Conservation (phyloP, 1,140 invertebrate species). For the Mamestra configurata region DNA sequence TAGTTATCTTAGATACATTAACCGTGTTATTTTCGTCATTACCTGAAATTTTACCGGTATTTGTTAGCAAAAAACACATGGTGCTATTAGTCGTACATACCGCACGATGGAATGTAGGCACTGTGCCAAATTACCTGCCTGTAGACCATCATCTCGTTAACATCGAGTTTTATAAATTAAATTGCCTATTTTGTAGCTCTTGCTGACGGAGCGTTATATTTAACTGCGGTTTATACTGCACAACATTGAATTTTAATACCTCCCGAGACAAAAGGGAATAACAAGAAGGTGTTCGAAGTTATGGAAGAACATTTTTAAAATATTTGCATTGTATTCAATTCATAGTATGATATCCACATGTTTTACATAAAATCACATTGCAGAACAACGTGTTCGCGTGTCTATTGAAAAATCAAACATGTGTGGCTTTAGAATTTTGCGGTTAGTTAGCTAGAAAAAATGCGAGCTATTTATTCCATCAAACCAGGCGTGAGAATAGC, state of each 20-base stretch:
- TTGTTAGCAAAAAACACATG: conserved; percentile 69
- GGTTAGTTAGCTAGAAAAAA: conserved; percentile 71
- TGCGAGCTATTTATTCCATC: conserved; percentile 61
- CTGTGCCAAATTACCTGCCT: conserved; percentile 74
- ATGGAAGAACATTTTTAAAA: conserved; percentile 12
- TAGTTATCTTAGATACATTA: conserved; percentile 56
- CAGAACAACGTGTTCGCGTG: conserved; percentile 54
- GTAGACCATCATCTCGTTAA: conserved; percentile 62
- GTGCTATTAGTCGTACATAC: conserved; percentile 70
- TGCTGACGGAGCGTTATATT: conserved; percentile 22
- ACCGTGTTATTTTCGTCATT: conserved; percentile 68
- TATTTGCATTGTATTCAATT: conserved; percentile 44
- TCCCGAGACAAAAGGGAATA: neutral
- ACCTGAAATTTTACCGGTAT: conserved; percentile 72
- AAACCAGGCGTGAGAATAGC: conserved; percentile 64
- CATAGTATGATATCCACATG: conserved; percentile 45
- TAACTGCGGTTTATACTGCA: conserved; percentile 11
- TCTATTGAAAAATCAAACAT: conserved; percentile 60
- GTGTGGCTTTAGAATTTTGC: conserved; percentile 65
- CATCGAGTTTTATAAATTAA: conserved; percentile 70
- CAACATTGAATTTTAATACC: conserved; percentile 31
- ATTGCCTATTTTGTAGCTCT: conserved; percentile 57
- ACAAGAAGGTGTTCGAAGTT: neutral
- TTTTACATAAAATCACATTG: conserved; percentile 58
- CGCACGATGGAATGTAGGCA: conserved; percentile 73